A percentile compares a stretch with the other conserved stretches of the same genome.
These are phyloP conservation scores for Petrocephalus sullivani DNA, from an alignment of 2,797 vertebrate species.

Conservation along the genomic window DNA sequence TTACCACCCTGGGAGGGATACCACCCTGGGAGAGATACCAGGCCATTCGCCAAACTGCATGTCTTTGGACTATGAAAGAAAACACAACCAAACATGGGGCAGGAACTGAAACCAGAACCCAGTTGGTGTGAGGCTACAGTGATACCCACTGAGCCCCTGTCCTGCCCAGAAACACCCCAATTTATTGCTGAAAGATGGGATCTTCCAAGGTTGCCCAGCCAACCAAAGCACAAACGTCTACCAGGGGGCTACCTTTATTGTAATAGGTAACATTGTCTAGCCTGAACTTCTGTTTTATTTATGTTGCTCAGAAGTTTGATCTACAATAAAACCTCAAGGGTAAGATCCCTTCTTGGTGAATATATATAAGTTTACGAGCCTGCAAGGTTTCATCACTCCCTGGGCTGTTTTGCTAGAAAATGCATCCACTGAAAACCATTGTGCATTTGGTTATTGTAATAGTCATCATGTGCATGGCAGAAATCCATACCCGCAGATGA, in stretches of 20 bases:
- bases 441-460: neutral
- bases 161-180: neutral
- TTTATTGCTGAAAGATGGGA: constrained; percentile 39
- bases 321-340: neutral
- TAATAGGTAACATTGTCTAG: neutral
- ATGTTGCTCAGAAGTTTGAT: neutral
- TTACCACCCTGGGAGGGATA: no score
- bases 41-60: neutral
- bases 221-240: neutral
- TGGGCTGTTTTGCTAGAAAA: neutral
- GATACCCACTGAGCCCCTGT: neutral
- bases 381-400: neutral
- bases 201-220: constrained; percentile 13
- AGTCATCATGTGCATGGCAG: neutral
- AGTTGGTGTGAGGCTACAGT: neutral
- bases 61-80: no score
- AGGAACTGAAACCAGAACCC: neutral
- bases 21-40: neutral
- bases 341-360: neutral
- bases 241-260: neutral
- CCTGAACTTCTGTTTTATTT: neutral
- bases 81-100: no score
- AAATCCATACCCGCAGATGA: neutral
- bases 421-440: neutral
- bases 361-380: neutral